phyloP scores from a whole-genome alignment of 1,140 invertebrate genomes.

The Drosophila obscura region DNA sequence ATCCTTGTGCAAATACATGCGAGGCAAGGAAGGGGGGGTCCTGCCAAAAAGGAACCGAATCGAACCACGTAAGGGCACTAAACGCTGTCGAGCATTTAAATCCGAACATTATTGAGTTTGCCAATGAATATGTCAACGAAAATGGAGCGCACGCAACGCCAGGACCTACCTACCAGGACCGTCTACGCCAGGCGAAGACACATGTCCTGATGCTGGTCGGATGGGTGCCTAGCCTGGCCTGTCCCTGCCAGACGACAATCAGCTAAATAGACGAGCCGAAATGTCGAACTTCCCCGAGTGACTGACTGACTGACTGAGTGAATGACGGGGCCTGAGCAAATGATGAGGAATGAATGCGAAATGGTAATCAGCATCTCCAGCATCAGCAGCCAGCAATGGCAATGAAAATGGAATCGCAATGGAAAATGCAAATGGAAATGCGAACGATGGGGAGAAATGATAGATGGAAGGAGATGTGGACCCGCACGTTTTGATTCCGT shows the following conservation, averaged over 20 bases:
- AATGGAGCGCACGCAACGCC: conserved; percentile 48
- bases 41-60: not conserved
- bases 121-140: conserved; percentile 81
- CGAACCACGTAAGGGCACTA: conserved; percentile 49
- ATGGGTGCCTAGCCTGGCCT: not conserved
- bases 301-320: conserved; percentile 58
- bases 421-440: conserved; percentile 52
- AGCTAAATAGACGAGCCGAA: conserved; percentile 66
- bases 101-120: conserved; percentile 77
- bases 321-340: conserved; percentile 65
- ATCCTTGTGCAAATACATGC: not conserved
- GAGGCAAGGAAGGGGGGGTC: not conserved
- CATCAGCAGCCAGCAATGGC: conserved; percentile 39
- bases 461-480: conserved; percentile 43
- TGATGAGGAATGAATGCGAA: conserved; percentile 80
- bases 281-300: conserved; percentile 56
- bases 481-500: conserved; percentile 59
- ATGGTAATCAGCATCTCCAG: conserved; percentile 69
- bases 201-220: not conserved
- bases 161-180: not conserved
- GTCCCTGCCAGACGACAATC: conserved; percentile 58
- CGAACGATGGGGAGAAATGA: conserved; percentile 5
- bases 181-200: not conserved
- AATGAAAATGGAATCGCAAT: conserved; percentile 70
- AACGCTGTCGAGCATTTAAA: conserved; percentile 72